Conservation (phyloP, 2,888 invertebrate species). For the Orchesella flavescens region DNA sequence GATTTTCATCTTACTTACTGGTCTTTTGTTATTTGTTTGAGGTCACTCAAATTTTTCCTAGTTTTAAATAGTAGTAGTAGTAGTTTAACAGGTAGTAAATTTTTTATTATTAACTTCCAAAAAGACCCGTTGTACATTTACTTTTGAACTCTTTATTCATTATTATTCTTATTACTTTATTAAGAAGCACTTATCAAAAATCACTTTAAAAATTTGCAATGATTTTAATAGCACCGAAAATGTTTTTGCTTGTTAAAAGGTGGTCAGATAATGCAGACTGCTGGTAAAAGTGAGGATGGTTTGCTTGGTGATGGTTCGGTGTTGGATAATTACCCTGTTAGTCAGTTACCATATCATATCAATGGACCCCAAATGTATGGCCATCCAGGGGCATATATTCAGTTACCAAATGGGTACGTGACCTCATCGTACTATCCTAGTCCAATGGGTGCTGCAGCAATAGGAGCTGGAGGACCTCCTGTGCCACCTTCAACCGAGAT, state of each 20-base stretch:
- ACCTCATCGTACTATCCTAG: conserved; percentile 57
- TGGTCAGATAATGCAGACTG: conserved; percentile 56
- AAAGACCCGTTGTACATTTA: too few species aligned
- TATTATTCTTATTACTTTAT: too few species aligned
- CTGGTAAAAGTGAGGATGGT: conserved; percentile 59
- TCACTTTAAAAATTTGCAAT: too few species aligned
- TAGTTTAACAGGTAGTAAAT: too few species aligned
- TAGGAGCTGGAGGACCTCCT: conserved; percentile 46
- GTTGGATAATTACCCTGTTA: conserved; percentile 59
- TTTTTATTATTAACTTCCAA: too few species aligned
- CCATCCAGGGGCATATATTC: conserved; percentile 54
- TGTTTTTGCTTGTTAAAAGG: conserved; percentile 43
- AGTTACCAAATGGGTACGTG: conserved; percentile 63
- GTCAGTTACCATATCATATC: conserved; percentile 61
- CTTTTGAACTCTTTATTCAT: too few species aligned
- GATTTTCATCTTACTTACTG: conserved; percentile 3
- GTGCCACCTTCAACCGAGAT: conserved; percentile 65
- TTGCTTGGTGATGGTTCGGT: conserved; percentile 62
- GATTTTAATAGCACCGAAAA: background rate
- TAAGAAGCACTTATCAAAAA: too few species aligned
- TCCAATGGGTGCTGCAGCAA: conserved; percentile 39
- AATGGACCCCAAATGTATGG: conserved; percentile 62
- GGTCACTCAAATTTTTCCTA: background rate
- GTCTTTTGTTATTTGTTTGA: background rate
- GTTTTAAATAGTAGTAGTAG: too few species aligned